Base-by-base conservation (phyloP, 2,888 invertebrate species). In the Mystacides longicornis region DNA sequence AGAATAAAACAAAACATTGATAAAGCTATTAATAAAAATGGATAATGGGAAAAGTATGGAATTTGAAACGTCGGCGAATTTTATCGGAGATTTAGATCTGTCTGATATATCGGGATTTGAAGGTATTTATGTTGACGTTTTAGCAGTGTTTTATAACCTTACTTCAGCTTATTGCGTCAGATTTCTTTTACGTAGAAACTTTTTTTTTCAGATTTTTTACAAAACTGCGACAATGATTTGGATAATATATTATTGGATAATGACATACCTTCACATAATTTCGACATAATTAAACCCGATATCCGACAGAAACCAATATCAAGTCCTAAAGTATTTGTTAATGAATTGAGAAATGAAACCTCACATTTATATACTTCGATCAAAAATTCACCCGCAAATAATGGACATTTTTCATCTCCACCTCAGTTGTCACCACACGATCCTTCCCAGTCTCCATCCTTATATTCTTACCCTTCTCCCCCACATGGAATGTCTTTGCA, bases 101-200 rank as follows among this genome's bases (percentile, higher is more conserved):
- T 80, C 80, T 60, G 86, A 86, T 66, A 77, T 86, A 47, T 77
- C 80, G 63, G 85, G 83, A 67, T 79, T 86, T 62, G 85, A 86
- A 71, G 86, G 86, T 85, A 75, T 71, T 58, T 51, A 56, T 60
- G 56, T 59, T 20, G 21, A 23, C 42, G 31, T 27, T 27, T 52
- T 52, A n/a, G 19, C 22, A 11, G 14, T 21, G 2, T 52, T n/a
- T n/a, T n/a, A 37, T 54, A 31, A 50, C 43, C 23, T 53, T 7
- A 21, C 21, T 33, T 37, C 19, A 19, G 19, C 33, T 21, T 52
- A 55, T 57, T 57, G 57, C 57, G 54, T 57, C 57, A 57, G 54
- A 52, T 16, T 49, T n/a, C 16, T 20, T 2, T n/a, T n/a, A n/a
- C n/a, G n/a, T n/a, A n/a, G n/a, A n/a, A n/a, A n/a, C n/a, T n/a